Evolutionary conservation across 2,888 invertebrate genomes (phyloP).

Genomic region (Ligdia adustata): DNA sequence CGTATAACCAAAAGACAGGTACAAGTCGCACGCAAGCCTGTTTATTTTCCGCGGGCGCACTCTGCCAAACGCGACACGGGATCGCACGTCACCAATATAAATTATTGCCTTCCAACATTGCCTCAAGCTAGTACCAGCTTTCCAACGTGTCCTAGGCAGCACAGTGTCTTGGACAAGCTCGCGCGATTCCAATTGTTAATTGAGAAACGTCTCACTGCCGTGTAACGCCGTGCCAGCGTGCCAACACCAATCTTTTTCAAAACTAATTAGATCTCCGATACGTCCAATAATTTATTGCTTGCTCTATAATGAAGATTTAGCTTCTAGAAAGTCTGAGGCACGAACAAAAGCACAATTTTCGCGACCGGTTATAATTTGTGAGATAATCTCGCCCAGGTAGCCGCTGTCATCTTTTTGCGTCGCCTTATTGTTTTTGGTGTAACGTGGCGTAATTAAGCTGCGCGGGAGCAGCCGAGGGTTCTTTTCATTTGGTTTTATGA

Average conservation of each 20-base stretch:
- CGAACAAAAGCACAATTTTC: slow-evolving; percentile 61
- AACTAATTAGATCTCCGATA: slow-evolving; percentile 67
- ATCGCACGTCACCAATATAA: slow-evolving; percentile 66
- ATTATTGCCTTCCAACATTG: slow-evolving; percentile 58
- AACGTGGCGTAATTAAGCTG: slow-evolving; percentile 34
- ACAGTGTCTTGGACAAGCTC: slow-evolving; percentile 18
- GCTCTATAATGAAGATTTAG: slow-evolving; percentile 77
- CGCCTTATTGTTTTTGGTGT: slow-evolving; percentile 37
- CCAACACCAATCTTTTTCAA: slow-evolving; percentile 33
- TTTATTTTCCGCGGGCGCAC: slow-evolving; percentile 63
- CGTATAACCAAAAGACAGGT: slow-evolving; percentile 54
- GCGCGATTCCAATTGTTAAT: slow-evolving; percentile 27
- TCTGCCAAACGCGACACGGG: slow-evolving; percentile 56
- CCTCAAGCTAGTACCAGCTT: slow-evolving; percentile 37
- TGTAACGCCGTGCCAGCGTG: slow-evolving; percentile 24
- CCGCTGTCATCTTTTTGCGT: slow-evolving; percentile 57
- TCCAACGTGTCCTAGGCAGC: slow-evolving; percentile 31
- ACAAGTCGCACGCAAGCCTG: slow-evolving; percentile 56
- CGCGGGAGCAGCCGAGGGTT: slow-evolving; percentile 20
- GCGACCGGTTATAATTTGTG: slow-evolving; percentile 63
- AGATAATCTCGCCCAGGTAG: slow-evolving; percentile 67
- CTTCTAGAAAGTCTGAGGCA: slow-evolving; percentile 51
- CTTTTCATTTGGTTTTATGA: slow-evolving; percentile 28
- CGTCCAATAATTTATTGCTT: slow-evolving; percentile 62
- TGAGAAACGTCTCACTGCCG: slow-evolving; percentile 34